phyloP scores from a whole-genome alignment of 1,140 invertebrate genomes.

The Leptinotarsa lineolata region DNA sequence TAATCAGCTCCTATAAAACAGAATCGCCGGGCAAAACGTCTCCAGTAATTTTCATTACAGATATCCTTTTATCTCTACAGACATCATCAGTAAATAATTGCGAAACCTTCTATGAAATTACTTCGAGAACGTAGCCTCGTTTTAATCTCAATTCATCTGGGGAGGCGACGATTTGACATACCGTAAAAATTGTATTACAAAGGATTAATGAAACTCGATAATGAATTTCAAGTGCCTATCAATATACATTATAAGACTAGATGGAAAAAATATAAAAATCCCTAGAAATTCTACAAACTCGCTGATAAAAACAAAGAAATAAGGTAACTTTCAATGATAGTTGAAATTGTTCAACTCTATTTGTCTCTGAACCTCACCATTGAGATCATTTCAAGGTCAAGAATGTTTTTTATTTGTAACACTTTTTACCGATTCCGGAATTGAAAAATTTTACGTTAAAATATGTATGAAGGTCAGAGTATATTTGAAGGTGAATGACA shows the following conservation, averaged over 20 bases:
- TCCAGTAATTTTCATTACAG: not conserved
- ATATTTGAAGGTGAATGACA: too few species aligned
- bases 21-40: not conserved
- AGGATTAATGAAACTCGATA: not conserved
- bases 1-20: conserved; percentile 1
- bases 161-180: not conserved
- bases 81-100: not conserved
- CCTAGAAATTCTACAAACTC: too few species aligned
- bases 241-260: not conserved
- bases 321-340: too few species aligned
- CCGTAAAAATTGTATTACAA: not conserved
- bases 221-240: not conserved
- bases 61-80: not conserved
- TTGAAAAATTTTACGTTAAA: too few species aligned
- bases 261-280: too few species aligned
- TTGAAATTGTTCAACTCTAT: too few species aligned
- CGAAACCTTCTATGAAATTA: not conserved
- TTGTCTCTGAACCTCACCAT: too few species aligned
- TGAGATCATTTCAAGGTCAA: too few species aligned
- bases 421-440: too few species aligned
- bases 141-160: not conserved
- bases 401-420: too few species aligned
- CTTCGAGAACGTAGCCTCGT: not conserved
- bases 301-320: too few species aligned
- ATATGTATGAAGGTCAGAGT: too few species aligned